Conservation (phyloP, 2,113 vertebrate genomes). For the Cygnus buccinator region DNA sequence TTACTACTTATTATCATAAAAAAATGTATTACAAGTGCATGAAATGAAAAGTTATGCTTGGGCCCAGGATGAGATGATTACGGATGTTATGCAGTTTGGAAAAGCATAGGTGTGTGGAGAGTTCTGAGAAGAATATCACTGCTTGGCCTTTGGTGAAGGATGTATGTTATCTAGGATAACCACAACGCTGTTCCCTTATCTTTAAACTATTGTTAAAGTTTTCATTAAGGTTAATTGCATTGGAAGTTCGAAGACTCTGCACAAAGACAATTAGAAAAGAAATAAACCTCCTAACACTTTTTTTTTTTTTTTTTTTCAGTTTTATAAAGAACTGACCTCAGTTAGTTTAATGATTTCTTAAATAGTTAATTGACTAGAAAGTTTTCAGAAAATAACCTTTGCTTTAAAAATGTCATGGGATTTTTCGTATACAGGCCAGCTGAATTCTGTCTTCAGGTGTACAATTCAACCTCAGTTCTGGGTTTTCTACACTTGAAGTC, state of each 20-base stretch:
- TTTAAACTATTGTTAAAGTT: background rate
- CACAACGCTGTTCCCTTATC: background rate
- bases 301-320: background rate
- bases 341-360: conserved; percentile 12
- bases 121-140: background rate
- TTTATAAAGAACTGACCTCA: background rate
- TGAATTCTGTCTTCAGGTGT: background rate
- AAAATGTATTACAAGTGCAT: background rate
- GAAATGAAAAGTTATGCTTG: background rate
- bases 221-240: conserved; percentile 25
- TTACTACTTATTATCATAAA: background rate
- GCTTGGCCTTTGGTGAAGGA: conserved; percentile 4
- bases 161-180: background rate
- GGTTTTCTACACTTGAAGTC: background rate
- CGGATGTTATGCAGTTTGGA: background rate
- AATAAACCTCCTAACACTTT: background rate
- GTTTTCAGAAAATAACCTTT: background rate
- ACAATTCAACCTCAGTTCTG: background rate
- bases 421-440: background rate
- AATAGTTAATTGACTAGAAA: background rate
- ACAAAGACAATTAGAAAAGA: conserved; percentile 18
- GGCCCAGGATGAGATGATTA: background rate
- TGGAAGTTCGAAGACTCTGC: conserved; percentile 16
- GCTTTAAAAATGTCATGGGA: background rate
- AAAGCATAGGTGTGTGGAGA: background rate